Percentiles rank a stretch among this genome's conserved stretches.
Conservation (phyloP, 2,888 invertebrate genomes). For the Candidula unifasciata region DNA sequence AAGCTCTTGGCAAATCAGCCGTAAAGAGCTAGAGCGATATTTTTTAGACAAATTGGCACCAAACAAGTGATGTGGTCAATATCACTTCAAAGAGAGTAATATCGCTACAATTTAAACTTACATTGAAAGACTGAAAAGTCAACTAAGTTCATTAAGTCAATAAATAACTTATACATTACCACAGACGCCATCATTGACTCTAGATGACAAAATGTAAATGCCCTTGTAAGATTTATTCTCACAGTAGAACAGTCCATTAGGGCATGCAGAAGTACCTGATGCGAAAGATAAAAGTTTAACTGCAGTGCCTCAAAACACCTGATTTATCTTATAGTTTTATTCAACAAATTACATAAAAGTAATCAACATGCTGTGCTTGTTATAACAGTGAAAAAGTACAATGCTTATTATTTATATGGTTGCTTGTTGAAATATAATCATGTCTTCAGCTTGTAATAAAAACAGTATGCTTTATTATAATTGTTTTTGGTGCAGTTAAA, state of each 20-base stretch:
- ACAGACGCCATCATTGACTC: conserved; percentile 95
- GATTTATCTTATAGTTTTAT: background rate
- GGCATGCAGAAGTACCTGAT: conserved; percentile 94
- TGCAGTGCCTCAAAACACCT: background rate
- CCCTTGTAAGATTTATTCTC: conserved; percentile 85
- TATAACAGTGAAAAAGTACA: background rate
- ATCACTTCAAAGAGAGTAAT: background rate
- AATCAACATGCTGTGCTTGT: background rate
- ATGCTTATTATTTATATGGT: background rate
- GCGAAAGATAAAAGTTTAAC: background rate
- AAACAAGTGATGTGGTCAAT: too few species aligned
- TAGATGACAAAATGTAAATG: conserved; percentile 86
- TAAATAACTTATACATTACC: conserved; percentile 77
- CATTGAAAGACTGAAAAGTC: background rate
- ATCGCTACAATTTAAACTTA: background rate
- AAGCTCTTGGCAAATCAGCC: too few species aligned
- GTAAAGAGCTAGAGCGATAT: too few species aligned
- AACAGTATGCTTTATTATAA: too few species aligned
- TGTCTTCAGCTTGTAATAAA: too few species aligned
- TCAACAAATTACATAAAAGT: background rate
- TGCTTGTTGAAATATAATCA: too few species aligned
- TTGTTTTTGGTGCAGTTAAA: too few species aligned
- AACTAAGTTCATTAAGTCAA: background rate
- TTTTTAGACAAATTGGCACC: too few species aligned
- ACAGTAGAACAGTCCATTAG: conserved; percentile 90